Conservation (phyloP, 2,113 vertebrate genomes). For the Trichechus manatus region DNA sequence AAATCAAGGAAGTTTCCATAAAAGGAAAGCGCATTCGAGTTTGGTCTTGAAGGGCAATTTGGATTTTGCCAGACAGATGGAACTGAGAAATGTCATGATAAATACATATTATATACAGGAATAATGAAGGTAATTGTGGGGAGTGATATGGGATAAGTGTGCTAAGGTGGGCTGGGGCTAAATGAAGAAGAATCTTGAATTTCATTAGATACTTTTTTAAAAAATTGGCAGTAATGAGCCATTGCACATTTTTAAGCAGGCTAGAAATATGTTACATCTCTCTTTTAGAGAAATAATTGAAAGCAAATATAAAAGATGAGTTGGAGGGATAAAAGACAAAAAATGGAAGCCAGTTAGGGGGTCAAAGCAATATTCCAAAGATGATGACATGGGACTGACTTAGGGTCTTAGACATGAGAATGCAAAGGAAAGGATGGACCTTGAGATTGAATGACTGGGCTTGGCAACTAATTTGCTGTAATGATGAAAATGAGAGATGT, state of each 20-base stretch:
- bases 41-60: not conserved
- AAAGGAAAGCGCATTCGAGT: not conserved
- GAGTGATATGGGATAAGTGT: not conserved
- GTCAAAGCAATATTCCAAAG: not conserved
- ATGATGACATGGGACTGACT: not conserved
- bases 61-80: slow-evolving; percentile 1
- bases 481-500: not conserved
- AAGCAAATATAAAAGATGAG: not conserved
- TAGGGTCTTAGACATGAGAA: not conserved
- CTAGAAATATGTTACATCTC: not conserved
- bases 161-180: not conserved
- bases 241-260: not conserved
- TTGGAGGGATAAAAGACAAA: not conserved
- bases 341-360: not conserved
- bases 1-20: not conserved
- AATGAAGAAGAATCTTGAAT: not conserved
- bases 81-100: not conserved
- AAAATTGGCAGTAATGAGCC: not conserved
- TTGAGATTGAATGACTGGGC: not conserved
- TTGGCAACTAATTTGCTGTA: not conserved
- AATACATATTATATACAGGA: not conserved
- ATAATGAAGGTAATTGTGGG: not conserved
- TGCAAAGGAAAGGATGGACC: not conserved
- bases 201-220: not conserved
- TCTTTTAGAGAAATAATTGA: slow-evolving; percentile 22